Evolutionary conservation across 2,888 invertebrate genomes (phyloP).

Genomic region (Polydrusus pterygomalis): DNA sequence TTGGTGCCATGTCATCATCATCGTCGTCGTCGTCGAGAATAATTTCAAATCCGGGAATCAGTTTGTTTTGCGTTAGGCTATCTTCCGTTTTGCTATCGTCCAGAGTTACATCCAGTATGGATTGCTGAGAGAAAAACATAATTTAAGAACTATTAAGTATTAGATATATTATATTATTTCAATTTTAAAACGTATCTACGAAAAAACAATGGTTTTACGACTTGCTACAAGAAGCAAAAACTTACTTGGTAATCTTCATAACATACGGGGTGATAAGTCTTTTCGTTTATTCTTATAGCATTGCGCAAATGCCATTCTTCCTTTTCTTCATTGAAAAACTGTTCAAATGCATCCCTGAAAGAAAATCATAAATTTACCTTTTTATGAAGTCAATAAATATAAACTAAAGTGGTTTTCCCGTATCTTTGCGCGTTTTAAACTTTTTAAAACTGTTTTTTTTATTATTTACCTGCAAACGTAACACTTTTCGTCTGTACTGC

Average conservation of each 20-base stretch:
- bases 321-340: conserved; percentile 96
- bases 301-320: conserved; percentile 97
- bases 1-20: conserved; percentile 66
- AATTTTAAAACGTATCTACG: too few species aligned
- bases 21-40: conserved; percentile 67
- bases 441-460: too few species aligned
- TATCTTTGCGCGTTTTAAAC: too few species aligned
- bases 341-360: conserved; percentile 94
- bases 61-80: conserved; percentile 66
- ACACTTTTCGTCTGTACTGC: conserved; percentile 77
- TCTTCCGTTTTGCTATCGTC: conserved; percentile 65
- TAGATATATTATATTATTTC: too few species aligned
- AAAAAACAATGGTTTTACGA: too few species aligned
- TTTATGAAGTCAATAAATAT: too few species aligned
- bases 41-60: conserved; percentile 73
- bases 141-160: neutral
- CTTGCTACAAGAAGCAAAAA: neutral
- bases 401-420: too few species aligned
- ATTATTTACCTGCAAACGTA: conserved; percentile 47
- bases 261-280: conserved; percentile 92
- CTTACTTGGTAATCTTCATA: conserved; percentile 89
- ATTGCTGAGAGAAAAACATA: conserved; percentile 59
- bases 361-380: too few species aligned
- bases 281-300: conserved; percentile 84
- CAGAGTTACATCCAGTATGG: conserved; percentile 62